Base-by-base conservation (phyloP, 2,888 invertebrate species). In the Oeneis ivallda region DNA sequence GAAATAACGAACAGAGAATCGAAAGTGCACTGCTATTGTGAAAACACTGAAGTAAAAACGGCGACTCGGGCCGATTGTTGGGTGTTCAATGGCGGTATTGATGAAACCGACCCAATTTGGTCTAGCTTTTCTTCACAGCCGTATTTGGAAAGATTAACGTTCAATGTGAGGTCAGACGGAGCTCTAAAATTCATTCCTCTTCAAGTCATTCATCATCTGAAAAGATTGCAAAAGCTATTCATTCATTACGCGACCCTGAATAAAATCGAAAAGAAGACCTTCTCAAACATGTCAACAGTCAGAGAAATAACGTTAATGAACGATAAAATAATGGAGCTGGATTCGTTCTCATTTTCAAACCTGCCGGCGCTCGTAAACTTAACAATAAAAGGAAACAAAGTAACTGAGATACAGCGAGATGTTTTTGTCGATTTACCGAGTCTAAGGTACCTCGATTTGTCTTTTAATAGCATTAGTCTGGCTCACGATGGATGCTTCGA, bases 401-500 rank as follows among this genome's bases (percentile, higher is more conserved):
- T 97, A 77, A 93, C 93, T 34, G 96, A 96, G 82, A 93, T 97
- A 77, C 94, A 95, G 80, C 93, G 95, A 69, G 94, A 94, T 76
- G 95, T 96, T 56, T 97, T 97, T 80, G 93, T 95, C 56, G 94
- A 95, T 83, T 86, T 96, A 70, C 96, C 96, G 2, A 92, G 92
- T 67, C 88, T 96, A 75, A 94, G 94, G 79, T 94, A 95, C 72
- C 93, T 99, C 69, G 95, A 95, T 80, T 92, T 99, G 72, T 97
- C 97, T 80, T 95, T 95, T 81, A 99, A 99, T 88, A 95, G 94
- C 78, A 93, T 99, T 72, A 96, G 95, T 78, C 93, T 95, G 59
- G 92, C 97, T 53, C 98, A 98, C 77, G 97, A 97, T 72, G 96
- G 96, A 73, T 96, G 98, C 69, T 97, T 96, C 81, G 93, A 93